Evolutionary conservation across 2,888 invertebrate genomes (phyloP).

Genomic region (Glaucopsyche alexis): DNA sequence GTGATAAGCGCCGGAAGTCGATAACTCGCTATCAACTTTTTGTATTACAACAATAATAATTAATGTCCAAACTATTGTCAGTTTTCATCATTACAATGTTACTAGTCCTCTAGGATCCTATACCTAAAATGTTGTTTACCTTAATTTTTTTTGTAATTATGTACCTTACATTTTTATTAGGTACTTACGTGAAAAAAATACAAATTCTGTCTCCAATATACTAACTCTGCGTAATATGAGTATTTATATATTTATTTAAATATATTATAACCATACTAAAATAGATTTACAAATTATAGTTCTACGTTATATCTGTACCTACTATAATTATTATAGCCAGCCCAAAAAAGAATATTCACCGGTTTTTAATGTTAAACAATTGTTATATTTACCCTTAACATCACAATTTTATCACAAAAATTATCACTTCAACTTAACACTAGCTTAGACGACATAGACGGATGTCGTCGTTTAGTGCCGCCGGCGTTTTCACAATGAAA

Average conservation of each 20-base stretch:
- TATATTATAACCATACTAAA: neutral
- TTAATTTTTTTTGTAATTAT: neutral
- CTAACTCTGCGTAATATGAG: neutral
- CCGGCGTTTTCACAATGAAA: constrained; percentile 48
- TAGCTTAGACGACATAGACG: constrained; percentile 7
- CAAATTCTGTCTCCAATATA: neutral
- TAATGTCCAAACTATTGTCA: constrained; percentile 22
- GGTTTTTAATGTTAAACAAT: neutral
- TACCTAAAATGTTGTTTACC: neutral
- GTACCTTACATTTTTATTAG: no score
- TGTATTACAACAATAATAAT: constrained; percentile 5
- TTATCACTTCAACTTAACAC: constrained; percentile 28
- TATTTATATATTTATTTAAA: neutral
- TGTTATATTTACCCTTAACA: constrained; percentile 30
- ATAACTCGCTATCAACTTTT: constrained; percentile 49
- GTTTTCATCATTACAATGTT: neutral
- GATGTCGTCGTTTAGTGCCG: constrained; percentile 35
- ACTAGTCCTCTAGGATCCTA: neutral
- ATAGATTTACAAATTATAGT: neutral
- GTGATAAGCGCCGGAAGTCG: constrained; percentile 67
- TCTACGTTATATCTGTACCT: neutral
- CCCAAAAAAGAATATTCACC: neutral
- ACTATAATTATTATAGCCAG: neutral
- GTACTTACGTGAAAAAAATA: no score
- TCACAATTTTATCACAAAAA: constrained; percentile 23